Base-by-base conservation (phyloP, 2,113 vertebrate species). In the Urocynchramus pylzowi region DNA sequence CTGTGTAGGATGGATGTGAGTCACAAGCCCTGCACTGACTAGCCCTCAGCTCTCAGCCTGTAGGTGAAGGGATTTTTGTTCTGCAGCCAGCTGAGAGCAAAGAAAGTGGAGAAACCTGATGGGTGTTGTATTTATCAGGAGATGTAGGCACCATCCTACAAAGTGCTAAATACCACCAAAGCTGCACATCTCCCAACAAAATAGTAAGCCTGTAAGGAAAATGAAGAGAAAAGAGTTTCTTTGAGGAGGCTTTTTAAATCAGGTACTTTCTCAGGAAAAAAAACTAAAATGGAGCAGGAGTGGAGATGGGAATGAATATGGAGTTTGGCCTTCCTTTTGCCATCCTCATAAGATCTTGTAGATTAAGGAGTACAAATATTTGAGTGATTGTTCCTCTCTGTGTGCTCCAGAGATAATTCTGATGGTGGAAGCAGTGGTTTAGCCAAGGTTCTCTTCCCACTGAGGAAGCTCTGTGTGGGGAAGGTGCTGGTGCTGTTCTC, bases 381-480 rank as follows among this genome's bases (percentile, higher is more conserved):
- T 22, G 24, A 79, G 35, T 28, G 39, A 3, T 33, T 0, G 2
- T 35, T 80, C 57, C 11, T 73, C 24, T 20, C 15, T 1, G 11
- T 27, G 18, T 83, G 35, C 41, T 83, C n/a, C 53, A 69, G 57
- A n/a, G 28, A 24, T 4, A 31, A 37, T 52, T 5, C 63, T 65
- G 61, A 6, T 3, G 11, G 13, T 65, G 54, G 47, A 70, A 67
- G 19, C 10, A 37, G 59, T 30, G 86, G 17, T 49, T 84, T 76
- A 61, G 37, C 12, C 45, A 30, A 33, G 37, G 41, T 28, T 14
- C 27, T 57, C 15, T 67, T n/a, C 24, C 31, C 0, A 0, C 24
- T 31, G 61, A n/a, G 61, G 11, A 26, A 35, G 30, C 22, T 76
- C 11, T 75, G 6, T 20, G 6, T 56, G 24, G n/a, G 61, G 13